Evolutionary conservation across 2,113 vertebrate species (phyloP), one percentile per base, ranked within the genome.

Genomic region (Xenopus borealis): DNA sequence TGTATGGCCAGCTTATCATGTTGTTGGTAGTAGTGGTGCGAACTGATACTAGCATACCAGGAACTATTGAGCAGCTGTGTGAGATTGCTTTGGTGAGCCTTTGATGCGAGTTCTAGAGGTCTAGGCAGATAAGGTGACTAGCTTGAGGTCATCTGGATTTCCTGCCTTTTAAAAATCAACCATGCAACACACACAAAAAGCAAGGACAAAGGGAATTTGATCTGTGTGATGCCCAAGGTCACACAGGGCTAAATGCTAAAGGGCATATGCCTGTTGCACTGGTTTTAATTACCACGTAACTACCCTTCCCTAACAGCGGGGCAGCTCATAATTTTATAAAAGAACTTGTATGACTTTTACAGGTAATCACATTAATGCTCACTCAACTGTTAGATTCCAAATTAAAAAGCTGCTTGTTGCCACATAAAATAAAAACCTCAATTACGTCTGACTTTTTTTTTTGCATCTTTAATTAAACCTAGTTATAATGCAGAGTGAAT

Each of bases 61-160:
- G 69, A n/a, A 17, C 67, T 30, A 27, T 16, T 55, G 61, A 59
- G 57, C 66, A 77, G 66, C 67, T 77, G 66, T 40, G 14, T 57
- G 47, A 63, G 19, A 77, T 64, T 53, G 50, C 46, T 64, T 70
- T 57, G 59, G 27, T 17, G 23, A 57, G 12, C 17, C 62, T 64
- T 57, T 45, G 16, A 62, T 69, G 46, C 13, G 2, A 46, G n/a
- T 23, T 11, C 50, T 55, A 70, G 18, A 70, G 59, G 18, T 77
- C 59, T 70, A 63, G 27, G 66, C 45, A 64, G 74, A 77, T 77
- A 77, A 57, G 59, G 46, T 77, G 61, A 70, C 66, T 46, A 45
- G 67, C 67, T 77, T 30, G 27, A 40, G 74, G 74, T 77, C 74
- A 64, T 64, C 30, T 77, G 16, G 16, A 70, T 64, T 77, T 77